A percentile compares a stretch with the other conserved stretches of the same genome.
Evolutionary conservation across 92 coral and sea anemone genomes (phyloP).

Genomic region (Epizoanthus ramosus): DNA sequence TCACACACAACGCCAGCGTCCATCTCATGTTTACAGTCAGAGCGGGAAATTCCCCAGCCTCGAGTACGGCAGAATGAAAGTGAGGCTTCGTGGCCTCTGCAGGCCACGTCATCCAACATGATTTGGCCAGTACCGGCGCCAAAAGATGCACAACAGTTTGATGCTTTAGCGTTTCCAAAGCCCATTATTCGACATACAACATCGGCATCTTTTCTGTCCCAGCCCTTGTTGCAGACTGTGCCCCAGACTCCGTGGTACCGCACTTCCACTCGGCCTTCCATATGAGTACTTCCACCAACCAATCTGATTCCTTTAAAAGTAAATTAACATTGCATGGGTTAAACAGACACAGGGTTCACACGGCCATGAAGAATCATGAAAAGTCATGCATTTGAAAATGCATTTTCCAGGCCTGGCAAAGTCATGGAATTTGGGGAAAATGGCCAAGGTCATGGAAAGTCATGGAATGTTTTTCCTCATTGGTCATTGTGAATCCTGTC

Average conservation of each 20-base stretch:
- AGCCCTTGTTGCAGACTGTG: background rate
- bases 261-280: slow-evolving; percentile 1
- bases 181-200: slow-evolving; percentile 11
- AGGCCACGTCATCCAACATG: background rate
- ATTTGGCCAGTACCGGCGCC: background rate
- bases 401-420: too few relatives aligned
- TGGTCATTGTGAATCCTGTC: too few relatives aligned
- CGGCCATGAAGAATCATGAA: too few relatives aligned
- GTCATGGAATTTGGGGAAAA: too few relatives aligned
- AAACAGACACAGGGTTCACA: too few relatives aligned
- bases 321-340: too few relatives aligned
- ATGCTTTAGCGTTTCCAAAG: slow-evolving; percentile 1
- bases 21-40: background rate
- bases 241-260: slow-evolving; percentile 1
- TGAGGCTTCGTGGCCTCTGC: background rate
- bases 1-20: slow-evolving; percentile 22
- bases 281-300: background rate
- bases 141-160: slow-evolving; percentile 6
- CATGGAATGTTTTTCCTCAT: too few relatives aligned
- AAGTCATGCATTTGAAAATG: too few relatives aligned
- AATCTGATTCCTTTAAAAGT: background rate
- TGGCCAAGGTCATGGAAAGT: too few relatives aligned
- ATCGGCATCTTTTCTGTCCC: background rate
- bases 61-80: slow-evolving; percentile 15
- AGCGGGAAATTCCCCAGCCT: background rate